Evolutionary conservation across 2,888 invertebrate genomes (phyloP).

Genomic region (Netelia virgata): DNA sequence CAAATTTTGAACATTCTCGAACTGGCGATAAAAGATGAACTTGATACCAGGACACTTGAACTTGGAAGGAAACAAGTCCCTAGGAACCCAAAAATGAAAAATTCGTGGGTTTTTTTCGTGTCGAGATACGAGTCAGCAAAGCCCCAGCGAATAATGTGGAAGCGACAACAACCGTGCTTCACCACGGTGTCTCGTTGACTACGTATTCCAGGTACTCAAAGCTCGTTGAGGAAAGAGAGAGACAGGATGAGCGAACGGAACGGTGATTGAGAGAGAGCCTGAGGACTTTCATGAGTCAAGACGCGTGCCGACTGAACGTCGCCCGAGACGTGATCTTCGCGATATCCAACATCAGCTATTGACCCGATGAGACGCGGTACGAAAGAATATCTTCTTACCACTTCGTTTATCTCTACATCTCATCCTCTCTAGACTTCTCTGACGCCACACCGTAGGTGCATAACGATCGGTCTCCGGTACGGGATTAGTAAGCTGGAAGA

Average conservation of each 20-base stretch:
- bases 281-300: slow-evolving; percentile 45
- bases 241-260: not conserved
- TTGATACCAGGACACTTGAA: no score
- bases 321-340: slow-evolving; percentile 66
- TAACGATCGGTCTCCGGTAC: slow-evolving; percentile 25
- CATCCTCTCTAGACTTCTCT: slow-evolving; percentile 58
- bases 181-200: slow-evolving; percentile 9
- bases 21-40: no score
- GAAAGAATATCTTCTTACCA: slow-evolving; percentile 15
- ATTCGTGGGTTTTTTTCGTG: no score
- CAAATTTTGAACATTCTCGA: no score
- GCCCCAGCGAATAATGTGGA: not conserved
- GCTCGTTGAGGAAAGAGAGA: slow-evolving; percentile 4
- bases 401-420: slow-evolving; percentile 29
- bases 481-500: slow-evolving; percentile 37
- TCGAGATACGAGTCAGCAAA: not conserved
- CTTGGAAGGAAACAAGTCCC: no score
- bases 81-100: no score
- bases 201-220: slow-evolving; percentile 40
- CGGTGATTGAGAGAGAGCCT: slow-evolving; percentile 1
- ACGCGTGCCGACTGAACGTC: slow-evolving; percentile 69
- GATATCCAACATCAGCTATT: slow-evolving; percentile 38
- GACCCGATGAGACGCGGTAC: slow-evolving; percentile 9
- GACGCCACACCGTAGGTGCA: slow-evolving; percentile 36
- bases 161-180: not conserved